These are phyloP conservation scores for Poeciliopsis presidionis DNA, from an alignment of 2,797 vertebrate species.

Conservation along the genomic window DNA sequence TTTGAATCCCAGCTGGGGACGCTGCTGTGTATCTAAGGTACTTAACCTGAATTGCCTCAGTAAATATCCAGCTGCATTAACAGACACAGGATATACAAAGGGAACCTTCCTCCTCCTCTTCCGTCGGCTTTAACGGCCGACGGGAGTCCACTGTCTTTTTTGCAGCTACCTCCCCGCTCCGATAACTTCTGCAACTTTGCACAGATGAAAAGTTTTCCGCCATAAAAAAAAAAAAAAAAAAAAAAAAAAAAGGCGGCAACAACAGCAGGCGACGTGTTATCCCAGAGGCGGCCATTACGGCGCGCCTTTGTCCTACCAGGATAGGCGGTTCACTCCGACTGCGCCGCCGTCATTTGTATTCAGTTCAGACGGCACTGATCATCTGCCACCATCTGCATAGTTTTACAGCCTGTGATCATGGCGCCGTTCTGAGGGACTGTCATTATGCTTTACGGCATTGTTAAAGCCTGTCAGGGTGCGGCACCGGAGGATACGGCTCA, in stretches of 20 bases:
- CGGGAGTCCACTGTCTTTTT: constrained; percentile 57
- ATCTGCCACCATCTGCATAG: constrained; percentile 84
- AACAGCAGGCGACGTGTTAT: constrained; percentile 58
- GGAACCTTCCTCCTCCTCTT: constrained; percentile 64
- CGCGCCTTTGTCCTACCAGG: constrained; percentile 66
- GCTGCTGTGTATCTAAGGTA: constrained; percentile 71
- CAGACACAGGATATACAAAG: constrained; percentile 76
- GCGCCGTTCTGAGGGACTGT: constrained; percentile 77
- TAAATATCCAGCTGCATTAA: constrained; percentile 84
- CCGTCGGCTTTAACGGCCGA: constrained; percentile 69
- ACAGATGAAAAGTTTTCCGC: constrained; percentile 72
- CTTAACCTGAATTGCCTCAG: constrained; percentile 86
- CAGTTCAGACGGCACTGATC: constrained; percentile 69
- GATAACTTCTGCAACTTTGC: constrained; percentile 69
- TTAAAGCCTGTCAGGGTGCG: constrained; percentile 74
- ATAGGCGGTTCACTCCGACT: constrained; percentile 51
- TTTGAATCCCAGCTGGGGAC: constrained; percentile 82
- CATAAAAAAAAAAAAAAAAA: constrained; percentile 60
- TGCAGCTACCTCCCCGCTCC: constrained; percentile 34
- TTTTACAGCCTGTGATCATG: constrained; percentile 82
- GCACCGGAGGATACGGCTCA: constrained; percentile 64
- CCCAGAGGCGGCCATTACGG: constrained; percentile 62
- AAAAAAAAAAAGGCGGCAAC: constrained; percentile 52
- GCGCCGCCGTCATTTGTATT: constrained; percentile 75
- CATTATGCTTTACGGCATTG: constrained; percentile 80